Evolutionary conservation across 2,113 vertebrate species (phyloP), one percentile per base, ranked within the genome.

Genomic region (Eleginops maclovinus): DNA sequence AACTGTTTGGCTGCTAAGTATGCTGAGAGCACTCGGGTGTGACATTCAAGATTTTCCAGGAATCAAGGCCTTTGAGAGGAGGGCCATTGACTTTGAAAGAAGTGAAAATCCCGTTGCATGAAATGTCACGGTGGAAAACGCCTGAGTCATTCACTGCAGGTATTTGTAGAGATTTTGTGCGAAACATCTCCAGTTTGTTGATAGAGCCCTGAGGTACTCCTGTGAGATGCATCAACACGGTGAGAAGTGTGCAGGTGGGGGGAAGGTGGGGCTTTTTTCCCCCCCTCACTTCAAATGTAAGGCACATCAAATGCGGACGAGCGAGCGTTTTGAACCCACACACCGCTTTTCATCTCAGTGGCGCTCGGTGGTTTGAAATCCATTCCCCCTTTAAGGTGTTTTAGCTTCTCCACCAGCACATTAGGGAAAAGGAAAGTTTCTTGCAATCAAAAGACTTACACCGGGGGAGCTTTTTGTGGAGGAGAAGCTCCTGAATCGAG

Each of bases 1-100:
- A 21, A 69, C 77, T 75, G 64, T 85, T 85, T 66, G 80, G 85
- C 77, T 60, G 87, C 66, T 66, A 75, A 91, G 75, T 70, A 76
- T 64, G 81, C 84, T 8, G 63, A 84, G 81, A 89, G 79, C 79
- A 78, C 81, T 82, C 51, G 14, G 65, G 71, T 21, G 81, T 87
- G 88, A 89, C 82, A 78, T 88, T 89, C 78, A 84, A 85, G 86
- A 88, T 84, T 84, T 49, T 84, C 54, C 26, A 73, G 79, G 70
- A 89, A 65, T 61, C 26, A 67, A 84, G 75, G 80, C 77, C 67
- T 81, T 74, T 53, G 49, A 75, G 59, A 70, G 56, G 59, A 77
- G 72, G 46, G 72, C 65, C 77, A 66, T 84, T 90, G 87, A 92
- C 84, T 89, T 88, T 91, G 83, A 83, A 79, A 84, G 51, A 56